A percentile compares a stretch with the other conserved stretches of the same genome.
Evolutionary conservation across 2,797 vertebrate genomes (phyloP).

Genomic region (Lutjanus argentimaculatus): DNA sequence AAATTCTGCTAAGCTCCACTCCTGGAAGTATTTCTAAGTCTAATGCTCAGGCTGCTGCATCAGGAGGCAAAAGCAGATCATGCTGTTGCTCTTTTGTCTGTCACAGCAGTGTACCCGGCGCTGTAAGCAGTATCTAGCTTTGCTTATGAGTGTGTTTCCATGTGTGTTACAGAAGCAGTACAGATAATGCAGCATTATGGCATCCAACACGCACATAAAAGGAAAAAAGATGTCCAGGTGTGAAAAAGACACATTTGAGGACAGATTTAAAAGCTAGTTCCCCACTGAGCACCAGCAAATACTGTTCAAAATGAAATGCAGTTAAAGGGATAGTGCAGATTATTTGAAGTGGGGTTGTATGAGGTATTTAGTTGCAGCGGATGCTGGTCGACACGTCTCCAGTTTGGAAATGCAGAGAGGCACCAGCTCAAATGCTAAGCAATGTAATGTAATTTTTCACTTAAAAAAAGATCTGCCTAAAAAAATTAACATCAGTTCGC

Average conservation of each 20-base stretch:
- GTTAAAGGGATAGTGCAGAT: too few relatives aligned
- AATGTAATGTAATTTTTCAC: too few relatives aligned
- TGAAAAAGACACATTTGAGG: neutral
- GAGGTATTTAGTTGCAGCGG: too few relatives aligned
- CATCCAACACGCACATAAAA: neutral
- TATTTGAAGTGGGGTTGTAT: too few relatives aligned
- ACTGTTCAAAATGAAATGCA: neutral
- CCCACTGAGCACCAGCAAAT: neutral
- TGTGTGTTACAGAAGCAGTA: neutral
- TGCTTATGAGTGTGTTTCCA: neutral
- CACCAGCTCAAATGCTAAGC: too few relatives aligned
- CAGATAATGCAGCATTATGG: slow-evolving; percentile 4
- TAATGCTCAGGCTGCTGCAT: slow-evolving; percentile 13
- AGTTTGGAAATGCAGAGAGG: too few relatives aligned
- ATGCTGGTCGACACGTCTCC: too few relatives aligned
- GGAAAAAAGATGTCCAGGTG: neutral
- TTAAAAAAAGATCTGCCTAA: too few relatives aligned
- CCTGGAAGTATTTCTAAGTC: slow-evolving; percentile 21
- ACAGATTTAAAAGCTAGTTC: neutral
- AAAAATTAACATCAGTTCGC: too few relatives aligned
- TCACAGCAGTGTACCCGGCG: slow-evolving; percentile 20
- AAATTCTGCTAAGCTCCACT: slow-evolving; percentile 30
- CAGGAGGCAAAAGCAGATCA: slow-evolving; percentile 25
- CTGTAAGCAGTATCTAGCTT: slow-evolving; percentile 17
- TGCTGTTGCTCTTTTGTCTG: slow-evolving; percentile 31